Conservation (phyloP, 2,888 invertebrate genomes). For the Timema podura region DNA sequence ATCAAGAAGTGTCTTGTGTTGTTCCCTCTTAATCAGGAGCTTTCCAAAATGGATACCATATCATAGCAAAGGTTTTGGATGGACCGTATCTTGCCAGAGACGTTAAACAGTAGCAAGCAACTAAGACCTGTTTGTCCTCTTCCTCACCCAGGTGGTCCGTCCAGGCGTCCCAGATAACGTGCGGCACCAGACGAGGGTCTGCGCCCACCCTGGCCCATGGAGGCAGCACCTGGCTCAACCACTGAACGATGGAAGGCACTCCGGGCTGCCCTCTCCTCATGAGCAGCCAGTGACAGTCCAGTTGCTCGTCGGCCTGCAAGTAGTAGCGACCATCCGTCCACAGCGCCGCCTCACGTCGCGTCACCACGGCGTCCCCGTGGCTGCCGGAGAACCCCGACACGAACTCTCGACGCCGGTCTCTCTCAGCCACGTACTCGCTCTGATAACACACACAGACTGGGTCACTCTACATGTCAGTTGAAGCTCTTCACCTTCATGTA, state of each 20-base stretch:
- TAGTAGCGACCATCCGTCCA: constrained; percentile 93
- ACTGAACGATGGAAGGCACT: constrained; percentile 58
- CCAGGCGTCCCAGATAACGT: constrained; percentile 62
- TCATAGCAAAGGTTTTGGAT: too few relatives aligned
- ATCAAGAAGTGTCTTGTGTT: too few relatives aligned
- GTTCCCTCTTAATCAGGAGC: too few relatives aligned
- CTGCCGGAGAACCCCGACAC: constrained; percentile 80
- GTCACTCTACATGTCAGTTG: too few relatives aligned
- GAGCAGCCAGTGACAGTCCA: constrained; percentile 79
- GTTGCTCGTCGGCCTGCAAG: constrained; percentile 76
- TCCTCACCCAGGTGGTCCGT: constrained; percentile 49
- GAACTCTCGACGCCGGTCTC: constrained; percentile 71
- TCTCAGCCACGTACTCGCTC: constrained; percentile 72
- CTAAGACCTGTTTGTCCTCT: too few relatives aligned
- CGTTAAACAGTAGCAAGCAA: too few relatives aligned
- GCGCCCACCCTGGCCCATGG: constrained; percentile 62
- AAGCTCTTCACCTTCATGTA: too few relatives aligned
- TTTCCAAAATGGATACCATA: too few relatives aligned
- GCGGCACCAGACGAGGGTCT: constrained; percentile 68
- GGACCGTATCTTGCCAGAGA: too few relatives aligned
- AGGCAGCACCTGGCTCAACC: constrained; percentile 54
- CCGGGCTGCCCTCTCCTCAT: constrained; percentile 21
- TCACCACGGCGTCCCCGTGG: constrained; percentile 67
- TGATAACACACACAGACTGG: too few relatives aligned
- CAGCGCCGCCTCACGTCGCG: constrained; percentile 62